A percentile compares a stretch with the other conserved stretches of the same genome.
Conservation (phyloP, 1,140 invertebrate genomes). For the Drosophila triauraria region DNA sequence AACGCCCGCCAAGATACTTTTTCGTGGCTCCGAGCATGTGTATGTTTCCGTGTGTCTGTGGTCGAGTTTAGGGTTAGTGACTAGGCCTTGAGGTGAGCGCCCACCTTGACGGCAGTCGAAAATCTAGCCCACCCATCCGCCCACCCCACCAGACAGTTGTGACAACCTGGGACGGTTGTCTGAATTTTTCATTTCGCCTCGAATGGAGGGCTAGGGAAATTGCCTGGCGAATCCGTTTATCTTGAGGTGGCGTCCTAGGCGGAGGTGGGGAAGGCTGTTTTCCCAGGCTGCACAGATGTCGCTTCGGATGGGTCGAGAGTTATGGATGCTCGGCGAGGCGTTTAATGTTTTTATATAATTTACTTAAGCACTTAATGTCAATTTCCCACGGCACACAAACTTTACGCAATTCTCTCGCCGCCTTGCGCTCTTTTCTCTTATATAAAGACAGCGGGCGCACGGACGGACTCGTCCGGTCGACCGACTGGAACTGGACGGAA, state of each 20-base stretch:
- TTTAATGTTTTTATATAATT: constrained; percentile 79
- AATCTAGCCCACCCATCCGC: constrained; percentile 43
- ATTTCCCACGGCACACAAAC: constrained; percentile 52
- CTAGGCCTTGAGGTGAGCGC: constrained; percentile 44
- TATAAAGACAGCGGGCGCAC: constrained; percentile 50
- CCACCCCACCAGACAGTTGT: constrained; percentile 7
- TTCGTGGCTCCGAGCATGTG: constrained; percentile 20
- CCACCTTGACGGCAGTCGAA: constrained; percentile 62
- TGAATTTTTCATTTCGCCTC: constrained; percentile 49
- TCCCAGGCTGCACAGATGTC: constrained; percentile 31
- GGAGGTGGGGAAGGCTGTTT: constrained; percentile 6
- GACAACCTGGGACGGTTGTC: constrained; percentile 22
- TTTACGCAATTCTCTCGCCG: constrained; percentile 71
- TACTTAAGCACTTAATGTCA: constrained; percentile 76
- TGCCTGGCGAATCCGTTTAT: constrained; percentile 45
- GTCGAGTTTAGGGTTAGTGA: constrained; percentile 49
- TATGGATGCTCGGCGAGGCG: constrained; percentile 49
- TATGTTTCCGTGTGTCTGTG: constrained; percentile 20
- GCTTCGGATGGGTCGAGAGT: constrained; percentile 21
- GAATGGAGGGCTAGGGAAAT: constrained; percentile 18
- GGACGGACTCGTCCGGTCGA: not conserved
- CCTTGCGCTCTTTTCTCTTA: constrained; percentile 53
- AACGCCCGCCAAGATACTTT: constrained; percentile 64
- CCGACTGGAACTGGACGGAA: constrained; percentile 13
- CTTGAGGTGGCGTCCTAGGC: not conserved